Percentiles rank a stretch among this genome's conserved stretches.
Conservation (phyloP, 2,113 vertebrate species). For the Perccottus glenii region DNA sequence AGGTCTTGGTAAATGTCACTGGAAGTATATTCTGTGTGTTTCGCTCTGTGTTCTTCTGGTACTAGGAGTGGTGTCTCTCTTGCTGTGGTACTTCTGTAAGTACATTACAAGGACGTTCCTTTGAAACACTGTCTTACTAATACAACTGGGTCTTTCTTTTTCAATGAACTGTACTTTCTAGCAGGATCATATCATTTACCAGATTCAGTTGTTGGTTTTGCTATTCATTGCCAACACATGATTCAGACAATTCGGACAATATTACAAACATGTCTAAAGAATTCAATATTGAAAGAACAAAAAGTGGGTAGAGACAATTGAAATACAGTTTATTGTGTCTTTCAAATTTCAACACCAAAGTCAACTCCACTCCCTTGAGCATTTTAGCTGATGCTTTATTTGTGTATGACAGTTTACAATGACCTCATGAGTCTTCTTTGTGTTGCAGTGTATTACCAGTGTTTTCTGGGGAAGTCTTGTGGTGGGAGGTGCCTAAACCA, state of each 20-base stretch:
- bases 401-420: not conserved
- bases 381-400: not conserved
- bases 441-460: conserved; percentile 60
- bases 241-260: too few species aligned
- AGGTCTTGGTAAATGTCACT: conserved; percentile 34
- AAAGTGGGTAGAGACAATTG: too few species aligned
- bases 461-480: conserved; percentile 59
- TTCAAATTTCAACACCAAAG: not conserved
- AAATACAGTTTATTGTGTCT: too few species aligned
- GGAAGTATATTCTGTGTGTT: conserved; percentile 18
- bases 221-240: too few species aligned
- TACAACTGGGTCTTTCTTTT: too few species aligned
- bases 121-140: too few species aligned
- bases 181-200: too few species aligned
- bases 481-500: conserved; percentile 42
- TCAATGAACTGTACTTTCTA: too few species aligned
- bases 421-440: conserved; percentile 7
- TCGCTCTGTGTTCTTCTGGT: conserved; percentile 22
- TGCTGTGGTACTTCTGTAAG: conserved; percentile 79
- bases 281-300: too few species aligned
- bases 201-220: too few species aligned
- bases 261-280: too few species aligned
- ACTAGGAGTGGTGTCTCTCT: conserved; percentile 16
- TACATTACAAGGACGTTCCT: not conserved
- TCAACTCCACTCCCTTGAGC: not conserved